phyloP scores from a whole-genome alignment of 2,797 vertebrate species.

The Crenichthys baileyi region DNA sequence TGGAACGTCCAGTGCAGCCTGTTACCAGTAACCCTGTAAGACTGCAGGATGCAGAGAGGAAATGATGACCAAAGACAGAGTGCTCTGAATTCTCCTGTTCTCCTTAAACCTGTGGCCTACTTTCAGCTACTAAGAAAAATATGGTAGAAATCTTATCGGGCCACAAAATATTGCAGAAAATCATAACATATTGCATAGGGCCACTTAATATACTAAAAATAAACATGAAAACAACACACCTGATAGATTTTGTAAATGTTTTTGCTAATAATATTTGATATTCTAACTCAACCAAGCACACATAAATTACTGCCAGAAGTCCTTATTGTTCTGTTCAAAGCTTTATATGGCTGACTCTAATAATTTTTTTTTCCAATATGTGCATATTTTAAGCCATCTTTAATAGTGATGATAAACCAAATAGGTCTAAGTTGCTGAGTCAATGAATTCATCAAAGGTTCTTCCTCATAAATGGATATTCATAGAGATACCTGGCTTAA shows the following conservation, averaged over 20 bases:
- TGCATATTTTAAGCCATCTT: constrained; percentile 21
- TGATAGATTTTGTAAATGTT: not conserved
- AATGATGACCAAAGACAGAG: constrained; percentile 42
- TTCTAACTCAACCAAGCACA: not conserved
- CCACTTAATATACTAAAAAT: not conserved
- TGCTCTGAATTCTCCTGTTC: constrained; percentile 37
- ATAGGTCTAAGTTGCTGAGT: constrained; percentile 38
- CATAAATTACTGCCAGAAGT: not conserved
- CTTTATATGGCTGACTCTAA: constrained; percentile 6
- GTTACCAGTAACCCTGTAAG: constrained; percentile 66
- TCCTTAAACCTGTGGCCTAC: constrained; percentile 46
- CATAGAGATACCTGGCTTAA: constrained; percentile 17
- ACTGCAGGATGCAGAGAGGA: constrained; percentile 52
- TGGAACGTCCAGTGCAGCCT: constrained; percentile 31
- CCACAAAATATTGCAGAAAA: constrained; percentile 8
- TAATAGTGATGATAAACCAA: constrained; percentile 22
- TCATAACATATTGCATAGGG: not conserved
- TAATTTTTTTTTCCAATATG: constrained; percentile 13
- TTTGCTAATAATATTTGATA: not conserved
- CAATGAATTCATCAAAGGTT: constrained; percentile 20
- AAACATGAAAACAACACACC: not conserved
- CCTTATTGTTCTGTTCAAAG: not conserved
- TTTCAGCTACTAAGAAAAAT: constrained; percentile 37
- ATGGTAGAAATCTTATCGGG: not conserved
- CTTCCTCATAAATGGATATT: constrained; percentile 9